Evolutionary conservation across 2,797 vertebrate species (phyloP).

Genomic region (Antennarius maculatus): DNA sequence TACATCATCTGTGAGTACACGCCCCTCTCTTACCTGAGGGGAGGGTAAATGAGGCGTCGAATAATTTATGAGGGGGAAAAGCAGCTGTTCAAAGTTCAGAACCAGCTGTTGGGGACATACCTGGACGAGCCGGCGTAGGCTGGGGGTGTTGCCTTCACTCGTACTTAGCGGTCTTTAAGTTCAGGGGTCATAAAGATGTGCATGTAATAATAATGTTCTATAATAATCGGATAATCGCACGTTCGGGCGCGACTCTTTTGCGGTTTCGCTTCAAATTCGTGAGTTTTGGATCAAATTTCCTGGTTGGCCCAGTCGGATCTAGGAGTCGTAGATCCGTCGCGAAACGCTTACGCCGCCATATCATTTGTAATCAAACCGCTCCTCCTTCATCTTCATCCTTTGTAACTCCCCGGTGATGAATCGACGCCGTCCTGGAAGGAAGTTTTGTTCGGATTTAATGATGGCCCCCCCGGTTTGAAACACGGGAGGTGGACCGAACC

Average conservation of each 20-base stretch:
- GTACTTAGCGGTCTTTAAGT: too few relatives aligned
- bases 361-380: too few relatives aligned
- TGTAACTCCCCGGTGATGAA: slow-evolving; percentile 19
- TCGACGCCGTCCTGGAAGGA: slow-evolving; percentile 53
- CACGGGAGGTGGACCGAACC: slow-evolving; percentile 74
- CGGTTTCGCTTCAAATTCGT: too few relatives aligned
- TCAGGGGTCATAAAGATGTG: too few relatives aligned
- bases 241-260: too few relatives aligned
- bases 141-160: too few relatives aligned
- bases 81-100: slow-evolving; percentile 3
- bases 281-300: too few relatives aligned
- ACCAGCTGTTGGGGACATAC: slow-evolving; percentile 22
- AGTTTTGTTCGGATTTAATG: slow-evolving; percentile 55
- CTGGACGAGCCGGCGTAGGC: neutral
- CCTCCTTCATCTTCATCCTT: too few relatives aligned
- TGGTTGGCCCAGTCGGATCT: neutral
- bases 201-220: too few relatives aligned
- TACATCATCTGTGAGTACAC: slow-evolving; percentile 98
- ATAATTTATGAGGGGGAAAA: slow-evolving; percentile 11
- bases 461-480: slow-evolving; percentile 68
- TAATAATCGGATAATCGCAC: too few relatives aligned
- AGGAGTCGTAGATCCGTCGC: neutral
- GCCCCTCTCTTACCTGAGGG: neutral
- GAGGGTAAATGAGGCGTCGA: neutral
- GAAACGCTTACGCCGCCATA: too few relatives aligned